Conservation (phyloP, 2,888 invertebrate genomes). For the Nematopogon swammerdamellus region DNA sequence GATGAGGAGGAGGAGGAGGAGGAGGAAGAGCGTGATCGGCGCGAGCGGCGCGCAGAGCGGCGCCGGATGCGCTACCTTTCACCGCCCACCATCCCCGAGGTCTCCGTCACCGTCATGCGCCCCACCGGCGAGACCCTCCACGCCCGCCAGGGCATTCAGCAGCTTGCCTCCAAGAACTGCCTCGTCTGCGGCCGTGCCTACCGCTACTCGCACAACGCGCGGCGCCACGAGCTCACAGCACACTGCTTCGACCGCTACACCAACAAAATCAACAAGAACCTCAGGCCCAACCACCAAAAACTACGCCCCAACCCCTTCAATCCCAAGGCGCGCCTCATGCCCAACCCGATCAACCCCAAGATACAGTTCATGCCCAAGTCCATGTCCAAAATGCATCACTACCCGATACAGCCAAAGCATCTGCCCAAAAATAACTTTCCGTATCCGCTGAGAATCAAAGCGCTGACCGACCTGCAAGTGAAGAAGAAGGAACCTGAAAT, state of each 20-base stretch:
- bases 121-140: conserved; percentile 42
- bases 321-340: conserved; percentile 46
- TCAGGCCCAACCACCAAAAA: conserved; percentile 26
- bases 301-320: conserved; percentile 49
- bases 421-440: conserved; percentile 30
- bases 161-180: conserved; percentile 49
- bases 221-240: conserved; percentile 45
- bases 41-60: conserved; percentile 18
- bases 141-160: conserved; percentile 44
- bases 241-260: conserved; percentile 51
- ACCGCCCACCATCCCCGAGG: conserved; percentile 40
- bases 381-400: conserved; percentile 31
- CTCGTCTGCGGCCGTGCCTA: conserved; percentile 48
- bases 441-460: conserved; percentile 47
- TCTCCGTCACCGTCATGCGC: conserved; percentile 48
- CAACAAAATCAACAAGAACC: conserved; percentile 37
- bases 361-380: conserved; percentile 32
- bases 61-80: background rate
- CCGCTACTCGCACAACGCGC: conserved; percentile 49
- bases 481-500: conserved; percentile 51
- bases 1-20: conserved; percentile 34
- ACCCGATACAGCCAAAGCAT: conserved; percentile 36
- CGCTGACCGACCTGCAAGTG: conserved; percentile 49
- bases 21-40: conserved; percentile 16
- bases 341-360: conserved; percentile 47